Evolutionary conservation across 2,888 invertebrate genomes (phyloP).

Genomic region (Papilio protenor): DNA sequence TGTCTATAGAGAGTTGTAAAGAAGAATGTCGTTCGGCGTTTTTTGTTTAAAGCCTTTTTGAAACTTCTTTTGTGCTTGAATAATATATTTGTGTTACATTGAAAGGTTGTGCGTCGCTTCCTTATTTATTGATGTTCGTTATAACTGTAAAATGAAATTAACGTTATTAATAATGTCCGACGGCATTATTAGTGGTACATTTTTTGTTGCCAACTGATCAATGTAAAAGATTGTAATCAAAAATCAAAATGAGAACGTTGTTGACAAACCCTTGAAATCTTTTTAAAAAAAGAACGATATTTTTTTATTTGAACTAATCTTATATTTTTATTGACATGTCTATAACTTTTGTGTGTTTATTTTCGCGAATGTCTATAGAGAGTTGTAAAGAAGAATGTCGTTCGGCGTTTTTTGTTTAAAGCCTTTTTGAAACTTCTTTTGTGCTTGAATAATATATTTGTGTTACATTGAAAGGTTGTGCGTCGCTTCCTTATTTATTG

Average conservation of each 20-base stretch:
- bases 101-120: constrained; percentile 42
- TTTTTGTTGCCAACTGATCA: constrained; percentile 29
- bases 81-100: constrained; percentile 46
- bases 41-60: constrained; percentile 60
- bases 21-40: constrained; percentile 75
- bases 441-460: constrained; percentile 46
- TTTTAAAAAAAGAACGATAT: neutral
- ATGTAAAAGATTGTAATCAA: constrained; percentile 12
- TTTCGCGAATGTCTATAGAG: constrained; percentile 70
- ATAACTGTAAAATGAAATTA: constrained; percentile 43
- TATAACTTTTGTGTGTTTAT: constrained; percentile 18
- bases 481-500: constrained; percentile 43
- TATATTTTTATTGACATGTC: constrained; percentile 16
- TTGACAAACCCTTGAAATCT: neutral
- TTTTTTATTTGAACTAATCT: no score
- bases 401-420: constrained; percentile 57
- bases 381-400: constrained; percentile 79
- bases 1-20: constrained; percentile 78
- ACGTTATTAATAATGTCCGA: constrained; percentile 41
- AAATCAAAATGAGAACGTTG: constrained; percentile 29
- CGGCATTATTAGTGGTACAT: constrained; percentile 39
- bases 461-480: constrained; percentile 44
- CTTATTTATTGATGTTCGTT: constrained; percentile 44
- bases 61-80: constrained; percentile 50
- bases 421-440: no score